Conservation (phyloP, 2,888 invertebrate genomes). For the Argynnis bischoffii region DNA sequence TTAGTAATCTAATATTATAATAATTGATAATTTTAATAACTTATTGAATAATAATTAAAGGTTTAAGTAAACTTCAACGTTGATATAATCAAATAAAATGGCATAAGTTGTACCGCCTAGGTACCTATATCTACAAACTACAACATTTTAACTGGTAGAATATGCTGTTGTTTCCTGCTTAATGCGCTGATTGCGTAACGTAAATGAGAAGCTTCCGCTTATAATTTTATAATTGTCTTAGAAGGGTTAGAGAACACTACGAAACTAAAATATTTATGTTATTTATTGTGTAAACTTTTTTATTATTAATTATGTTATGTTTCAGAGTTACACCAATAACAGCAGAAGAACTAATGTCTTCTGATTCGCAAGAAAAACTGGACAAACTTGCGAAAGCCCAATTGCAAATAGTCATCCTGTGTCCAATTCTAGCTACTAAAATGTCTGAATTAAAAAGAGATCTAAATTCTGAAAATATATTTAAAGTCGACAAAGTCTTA, state of each 20-base stretch:
- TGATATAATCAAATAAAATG: no score
- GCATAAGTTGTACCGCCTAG: no score
- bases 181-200: conserved; percentile 16
- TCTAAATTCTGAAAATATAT: conserved; percentile 78
- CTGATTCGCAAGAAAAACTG: conserved; percentile 74
- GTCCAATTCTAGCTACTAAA: conserved; percentile 87
- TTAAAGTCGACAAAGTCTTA: conserved; percentile 88
- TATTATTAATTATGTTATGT: no score
- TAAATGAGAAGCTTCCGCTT: conserved; percentile 23
- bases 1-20: conserved; percentile 50
- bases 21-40: neutral
- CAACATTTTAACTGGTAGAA: neutral
- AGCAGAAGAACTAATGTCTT: conserved; percentile 85
- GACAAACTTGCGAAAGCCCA: conserved; percentile 85
- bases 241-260: neutral
- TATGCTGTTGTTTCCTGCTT: conserved; percentile 20
- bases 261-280: neutral
- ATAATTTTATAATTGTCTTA: conserved; percentile 22
- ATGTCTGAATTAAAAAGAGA: conserved; percentile 81
- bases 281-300: neutral
- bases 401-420: conserved; percentile 90
- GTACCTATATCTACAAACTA: neutral
- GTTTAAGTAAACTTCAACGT: no score
- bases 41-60: no score
- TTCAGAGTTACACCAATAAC: conserved; percentile 87